A percentile compares a stretch with the other conserved stretches of the same genome.
Evolutionary conservation across 2,888 invertebrate genomes (phyloP).

Genomic region (Nephrotoma appendiculata): DNA sequence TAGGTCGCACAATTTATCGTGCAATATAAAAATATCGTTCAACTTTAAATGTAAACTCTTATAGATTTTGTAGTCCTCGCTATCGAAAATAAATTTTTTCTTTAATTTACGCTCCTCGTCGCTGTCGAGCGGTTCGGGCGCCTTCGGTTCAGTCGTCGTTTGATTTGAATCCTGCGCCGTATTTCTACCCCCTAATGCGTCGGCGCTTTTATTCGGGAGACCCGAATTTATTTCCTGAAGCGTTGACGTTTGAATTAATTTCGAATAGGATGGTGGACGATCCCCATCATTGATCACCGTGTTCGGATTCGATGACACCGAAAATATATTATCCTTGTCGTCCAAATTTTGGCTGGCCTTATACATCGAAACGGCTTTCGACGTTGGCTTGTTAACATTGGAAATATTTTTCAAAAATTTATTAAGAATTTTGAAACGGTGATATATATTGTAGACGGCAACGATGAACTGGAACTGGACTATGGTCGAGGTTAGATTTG

Average conservation of each 20-base stretch:
- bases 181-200: neutral
- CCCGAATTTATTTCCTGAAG: neutral
- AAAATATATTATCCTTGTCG: neutral
- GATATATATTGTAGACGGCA: slow-evolving; percentile 24
- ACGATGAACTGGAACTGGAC: slow-evolving; percentile 28
- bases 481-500: slow-evolving; percentile 23
- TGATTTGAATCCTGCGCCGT: neutral
- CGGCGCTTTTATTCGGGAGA: neutral
- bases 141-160: neutral
- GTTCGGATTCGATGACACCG: neutral
- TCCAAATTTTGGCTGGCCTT: neutral
- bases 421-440: slow-evolving; percentile 20
- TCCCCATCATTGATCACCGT: neutral
- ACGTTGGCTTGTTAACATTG: slow-evolving; percentile 8
- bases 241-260: neutral
- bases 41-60: slow-evolving; percentile 15
- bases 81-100: neutral
- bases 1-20: slow-evolving; percentile 26
- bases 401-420: slow-evolving; percentile 5
- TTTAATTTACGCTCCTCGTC: neutral
- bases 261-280: neutral
- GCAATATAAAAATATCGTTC: slow-evolving; percentile 27
- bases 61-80: neutral
- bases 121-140: neutral
- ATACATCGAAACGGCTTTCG: slow-evolving; percentile 8